Percentiles rank a stretch among this genome's conserved stretches.
Evolutionary conservation across 2,888 invertebrate species (phyloP).

Genomic region (Euphydryas editha): DNA sequence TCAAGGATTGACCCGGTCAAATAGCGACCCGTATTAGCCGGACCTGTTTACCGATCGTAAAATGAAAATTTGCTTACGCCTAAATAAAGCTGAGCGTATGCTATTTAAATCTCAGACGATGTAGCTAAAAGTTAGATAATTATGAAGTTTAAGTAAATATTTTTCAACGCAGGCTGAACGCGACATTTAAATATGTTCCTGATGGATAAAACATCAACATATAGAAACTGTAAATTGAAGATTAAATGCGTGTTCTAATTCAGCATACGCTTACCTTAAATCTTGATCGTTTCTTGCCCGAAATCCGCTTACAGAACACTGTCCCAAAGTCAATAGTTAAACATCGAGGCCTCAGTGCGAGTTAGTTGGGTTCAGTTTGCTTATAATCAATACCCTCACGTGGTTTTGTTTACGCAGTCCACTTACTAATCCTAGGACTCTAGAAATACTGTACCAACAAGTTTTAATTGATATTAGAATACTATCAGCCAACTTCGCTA

Average conservation of each 20-base stretch:
- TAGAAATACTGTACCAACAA: conserved; percentile 24
- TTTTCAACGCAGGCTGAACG: too few species aligned
- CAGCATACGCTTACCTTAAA: conserved; percentile 24
- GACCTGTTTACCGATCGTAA: conserved; percentile 36
- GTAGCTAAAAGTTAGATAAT: too few species aligned
- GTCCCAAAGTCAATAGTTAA: conserved; percentile 42
- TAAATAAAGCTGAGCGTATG: conserved; percentile 3
- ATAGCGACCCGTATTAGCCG: conserved; percentile 35
- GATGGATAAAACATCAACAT: too few species aligned
- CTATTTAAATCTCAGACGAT: too few species aligned
- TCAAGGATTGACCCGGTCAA: conserved; percentile 28
- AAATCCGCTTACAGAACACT: conserved; percentile 37
- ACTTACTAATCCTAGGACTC: conserved; percentile 14
- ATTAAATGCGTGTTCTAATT: too few species aligned
- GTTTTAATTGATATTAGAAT: conserved; percentile 40
- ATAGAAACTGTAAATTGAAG: too few species aligned
- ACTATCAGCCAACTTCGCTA: conserved; percentile 7
- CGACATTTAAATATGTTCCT: too few species aligned
- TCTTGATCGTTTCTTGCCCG: conserved; percentile 38
- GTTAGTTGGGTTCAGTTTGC: conserved; percentile 41
- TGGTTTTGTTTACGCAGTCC: conserved; percentile 27
- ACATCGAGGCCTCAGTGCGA: conserved; percentile 36
- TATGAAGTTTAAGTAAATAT: too few species aligned
- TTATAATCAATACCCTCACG: conserved; percentile 41
- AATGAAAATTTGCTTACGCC: conserved; percentile 34